These are phyloP conservation scores for Xylota sylvarum DNA, from an alignment of 2,888 invertebrate genomes.

Conservation along the genomic window DNA sequence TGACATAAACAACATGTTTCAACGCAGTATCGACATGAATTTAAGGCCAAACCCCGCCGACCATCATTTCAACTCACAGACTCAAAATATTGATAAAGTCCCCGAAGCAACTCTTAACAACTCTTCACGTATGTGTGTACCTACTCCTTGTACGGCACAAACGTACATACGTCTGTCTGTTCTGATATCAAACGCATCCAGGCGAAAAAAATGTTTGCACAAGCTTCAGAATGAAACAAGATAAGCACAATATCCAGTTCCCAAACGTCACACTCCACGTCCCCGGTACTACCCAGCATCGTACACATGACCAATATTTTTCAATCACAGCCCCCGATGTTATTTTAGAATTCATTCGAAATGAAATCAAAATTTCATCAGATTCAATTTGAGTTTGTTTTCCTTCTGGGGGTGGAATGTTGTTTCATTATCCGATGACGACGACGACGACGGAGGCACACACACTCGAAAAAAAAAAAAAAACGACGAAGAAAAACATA, in stretches of 20 bases:
- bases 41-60: too few relatives aligned
- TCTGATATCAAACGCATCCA: constrained; percentile 67
- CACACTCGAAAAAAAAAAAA: constrained; percentile 1
- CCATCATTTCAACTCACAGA: neutral
- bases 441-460: constrained; percentile 23
- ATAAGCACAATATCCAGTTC: constrained; percentile 66
- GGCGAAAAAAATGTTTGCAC: constrained; percentile 63
- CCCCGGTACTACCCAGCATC: neutral
- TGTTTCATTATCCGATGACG: constrained; percentile 58
- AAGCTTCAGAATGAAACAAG: constrained; percentile 57
- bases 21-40: too few relatives aligned
- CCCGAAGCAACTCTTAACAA: neutral
- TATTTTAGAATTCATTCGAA: constrained; percentile 77
- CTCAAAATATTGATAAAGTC: neutral
- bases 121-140: neutral
- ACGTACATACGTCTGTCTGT: neutral
- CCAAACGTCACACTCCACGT: constrained; percentile 15
- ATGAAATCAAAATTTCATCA: constrained; percentile 77
- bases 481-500: constrained; percentile 32
- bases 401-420: constrained; percentile 56
- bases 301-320: constrained; percentile 73
- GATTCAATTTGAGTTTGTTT: constrained; percentile 77
- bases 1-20: too few relatives aligned
- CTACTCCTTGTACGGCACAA: neutral
- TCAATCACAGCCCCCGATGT: constrained; percentile 75